These are phyloP conservation scores for Tylochromis polylepis DNA, from an alignment of 2,113 vertebrate genomes.

Conservation along the genomic window DNA sequence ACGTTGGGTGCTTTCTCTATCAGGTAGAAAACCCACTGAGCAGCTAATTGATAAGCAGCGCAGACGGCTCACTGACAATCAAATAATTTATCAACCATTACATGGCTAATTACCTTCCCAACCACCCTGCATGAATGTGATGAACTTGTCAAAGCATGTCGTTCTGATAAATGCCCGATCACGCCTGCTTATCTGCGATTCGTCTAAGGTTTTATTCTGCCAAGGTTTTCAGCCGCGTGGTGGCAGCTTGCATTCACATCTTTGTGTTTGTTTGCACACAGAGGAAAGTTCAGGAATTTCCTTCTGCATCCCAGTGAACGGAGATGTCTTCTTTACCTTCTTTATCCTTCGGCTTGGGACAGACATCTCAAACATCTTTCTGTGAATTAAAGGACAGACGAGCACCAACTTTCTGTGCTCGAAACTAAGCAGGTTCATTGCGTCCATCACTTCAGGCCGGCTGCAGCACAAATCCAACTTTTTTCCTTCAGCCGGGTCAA, in stretches of 20 bases:
- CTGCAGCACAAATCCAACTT: not conserved
- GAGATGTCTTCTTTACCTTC: fast-evolving
- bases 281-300: not conserved
- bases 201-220: not conserved
- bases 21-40: not conserved
- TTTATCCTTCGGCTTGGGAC: not conserved
- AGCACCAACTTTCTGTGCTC: not conserved
- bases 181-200: not conserved
- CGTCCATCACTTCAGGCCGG: not conserved
- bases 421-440: not conserved
- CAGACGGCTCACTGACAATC: not conserved
- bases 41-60: not conserved
- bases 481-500: not conserved
- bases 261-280: not conserved
- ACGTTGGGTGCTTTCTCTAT: not conserved
- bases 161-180: not conserved
- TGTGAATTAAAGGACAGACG: not conserved
- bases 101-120: not conserved
- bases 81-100: not conserved
- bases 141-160: not conserved
- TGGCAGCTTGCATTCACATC: not conserved
- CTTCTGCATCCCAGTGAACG: not conserved
- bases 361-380: not conserved
- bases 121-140: not conserved
- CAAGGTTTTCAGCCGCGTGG: not conserved